A percentile compares a stretch with the other conserved stretches of the same genome.
phyloP scores from a whole-genome alignment of 2,797 vertebrate genomes.

The Lithobates sylvaticus region DNA sequence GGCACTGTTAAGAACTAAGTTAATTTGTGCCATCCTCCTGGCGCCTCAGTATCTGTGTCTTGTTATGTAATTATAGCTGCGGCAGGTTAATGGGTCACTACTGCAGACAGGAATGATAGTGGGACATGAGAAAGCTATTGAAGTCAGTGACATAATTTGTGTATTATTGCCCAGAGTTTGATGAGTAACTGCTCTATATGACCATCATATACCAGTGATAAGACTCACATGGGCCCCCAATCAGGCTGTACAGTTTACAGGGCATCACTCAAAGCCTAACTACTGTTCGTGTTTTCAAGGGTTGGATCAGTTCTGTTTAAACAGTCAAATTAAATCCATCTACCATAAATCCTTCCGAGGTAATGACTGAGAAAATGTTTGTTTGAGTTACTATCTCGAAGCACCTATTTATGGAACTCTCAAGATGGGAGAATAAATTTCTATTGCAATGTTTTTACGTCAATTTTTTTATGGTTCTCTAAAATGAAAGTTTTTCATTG shows the following conservation, averaged over 20 bases:
- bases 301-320: neutral
- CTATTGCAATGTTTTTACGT: neutral
- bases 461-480: neutral
- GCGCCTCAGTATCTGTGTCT: slow-evolving; percentile 30
- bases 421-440: neutral
- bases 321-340: neutral
- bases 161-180: slow-evolving; percentile 28
- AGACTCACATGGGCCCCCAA: neutral
- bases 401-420: slow-evolving; percentile 6
- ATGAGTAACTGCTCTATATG: slow-evolving; percentile 31
- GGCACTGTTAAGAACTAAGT: neutral
- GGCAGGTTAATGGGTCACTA: slow-evolving; percentile 22
- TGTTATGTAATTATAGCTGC: slow-evolving; percentile 17
- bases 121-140: slow-evolving; percentile 1
- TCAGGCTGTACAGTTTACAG: slow-evolving; percentile 7
- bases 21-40: neutral
- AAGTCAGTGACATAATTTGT: slow-evolving; percentile 27
- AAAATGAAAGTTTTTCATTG: neutral
- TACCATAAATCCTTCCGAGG: slow-evolving; percentile 19
- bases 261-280: neutral
- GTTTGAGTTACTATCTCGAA: slow-evolving; percentile 19
- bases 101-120: slow-evolving; percentile 5
- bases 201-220: neutral
- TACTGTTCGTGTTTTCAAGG: slow-evolving; percentile 1
- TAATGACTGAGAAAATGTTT: slow-evolving; percentile 49